Percentiles rank a stretch among this genome's conserved stretches.
Evolutionary conservation across 2,113 vertebrate genomes (phyloP).

Genomic region (Pedionomus torquatus): DNA sequence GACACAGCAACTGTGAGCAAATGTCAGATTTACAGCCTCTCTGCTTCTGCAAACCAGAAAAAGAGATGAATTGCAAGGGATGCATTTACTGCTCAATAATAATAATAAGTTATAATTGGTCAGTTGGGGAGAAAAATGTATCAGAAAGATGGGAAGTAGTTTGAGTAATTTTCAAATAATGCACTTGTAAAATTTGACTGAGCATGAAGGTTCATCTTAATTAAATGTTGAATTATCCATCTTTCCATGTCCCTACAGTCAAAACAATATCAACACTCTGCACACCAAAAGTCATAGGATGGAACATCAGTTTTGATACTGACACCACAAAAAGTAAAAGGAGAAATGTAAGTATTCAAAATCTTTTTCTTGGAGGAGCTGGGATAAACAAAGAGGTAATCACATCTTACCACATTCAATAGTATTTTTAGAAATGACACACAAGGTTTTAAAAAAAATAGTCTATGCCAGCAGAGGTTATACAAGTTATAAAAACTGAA

Average conservation of each 20-base stretch:
- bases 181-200: neutral
- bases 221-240: neutral
- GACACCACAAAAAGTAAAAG: neutral
- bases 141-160: conserved; percentile 17
- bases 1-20: neutral
- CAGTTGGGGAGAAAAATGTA: neutral
- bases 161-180: conserved; percentile 14
- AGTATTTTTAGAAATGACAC: neutral
- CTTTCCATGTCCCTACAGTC: neutral
- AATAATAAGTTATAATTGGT: neutral
- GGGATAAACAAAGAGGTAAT: neutral
- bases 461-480: neutral
- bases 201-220: neutral
- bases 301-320: neutral
- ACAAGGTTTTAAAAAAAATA: neutral
- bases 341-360: neutral
- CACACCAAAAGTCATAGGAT: neutral
- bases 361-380: neutral
- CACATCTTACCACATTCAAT: neutral
- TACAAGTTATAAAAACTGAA: neutral
- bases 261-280: neutral
- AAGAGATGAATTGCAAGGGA: neutral
- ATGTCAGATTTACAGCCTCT: neutral
- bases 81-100: neutral
- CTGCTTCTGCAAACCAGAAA: neutral